A percentile compares a stretch with the other conserved stretches of the same genome.
Evolutionary conservation across 2,113 vertebrate species (phyloP).

Genomic region (Colaptes auratus): DNA sequence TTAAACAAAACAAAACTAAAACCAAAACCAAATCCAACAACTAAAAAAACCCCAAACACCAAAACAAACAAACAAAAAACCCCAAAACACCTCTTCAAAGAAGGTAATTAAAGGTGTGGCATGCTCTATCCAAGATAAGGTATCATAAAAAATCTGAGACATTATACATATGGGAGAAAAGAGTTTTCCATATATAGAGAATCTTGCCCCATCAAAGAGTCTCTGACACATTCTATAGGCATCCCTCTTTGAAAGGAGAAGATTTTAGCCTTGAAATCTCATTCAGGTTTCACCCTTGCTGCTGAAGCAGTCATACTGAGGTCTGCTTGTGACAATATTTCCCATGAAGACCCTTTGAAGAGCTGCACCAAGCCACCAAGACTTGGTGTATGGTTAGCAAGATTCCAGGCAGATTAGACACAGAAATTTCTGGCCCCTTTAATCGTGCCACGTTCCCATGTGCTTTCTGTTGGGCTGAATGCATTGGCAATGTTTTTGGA

Average conservation of each 20-base stretch:
- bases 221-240: not conserved
- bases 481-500: not conserved
- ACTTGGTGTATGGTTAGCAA: not conserved
- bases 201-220: not conserved
- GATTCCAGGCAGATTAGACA: not conserved
- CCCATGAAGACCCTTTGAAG: not conserved
- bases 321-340: not conserved
- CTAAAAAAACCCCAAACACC: not conserved
- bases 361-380: not conserved
- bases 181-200: not conserved
- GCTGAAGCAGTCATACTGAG: not conserved
- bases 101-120: not conserved
- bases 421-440: not conserved
- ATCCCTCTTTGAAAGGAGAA: not conserved
- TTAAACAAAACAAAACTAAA: not conserved
- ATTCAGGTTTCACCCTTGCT: not conserved
- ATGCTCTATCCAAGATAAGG: not conserved
- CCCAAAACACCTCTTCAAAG: not conserved
- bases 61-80: not conserved
- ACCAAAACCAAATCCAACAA: not conserved
- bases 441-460: not conserved
- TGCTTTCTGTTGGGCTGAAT: not conserved
- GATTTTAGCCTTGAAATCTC: not conserved
- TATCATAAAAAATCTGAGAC: not conserved
- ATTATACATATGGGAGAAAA: not conserved